A percentile compares a stretch with the other conserved stretches of the same genome.
Evolutionary conservation across 2,888 invertebrate genomes (phyloP).

Genomic region (Leucoptera coffeella): DNA sequence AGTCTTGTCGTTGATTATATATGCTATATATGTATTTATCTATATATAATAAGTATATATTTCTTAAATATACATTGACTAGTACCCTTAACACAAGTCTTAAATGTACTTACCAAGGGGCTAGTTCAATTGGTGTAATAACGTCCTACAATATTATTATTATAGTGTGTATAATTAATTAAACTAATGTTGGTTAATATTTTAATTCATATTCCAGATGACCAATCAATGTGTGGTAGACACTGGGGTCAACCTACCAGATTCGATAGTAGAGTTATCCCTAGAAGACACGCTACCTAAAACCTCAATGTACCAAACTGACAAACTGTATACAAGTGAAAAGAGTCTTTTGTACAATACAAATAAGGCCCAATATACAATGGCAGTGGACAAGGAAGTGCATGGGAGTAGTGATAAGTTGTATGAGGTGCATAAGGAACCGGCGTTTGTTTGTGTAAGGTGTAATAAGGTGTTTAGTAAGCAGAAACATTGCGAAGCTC

Average conservation of each 20-base stretch:
- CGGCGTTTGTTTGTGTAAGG: conserved; percentile 30
- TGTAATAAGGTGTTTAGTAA: conserved; percentile 55
- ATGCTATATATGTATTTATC: no score
- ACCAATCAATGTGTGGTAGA: conserved; percentile 39
- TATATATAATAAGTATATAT: no score
- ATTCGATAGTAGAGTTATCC: conserved; percentile 41
- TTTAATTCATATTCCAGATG: conserved; percentile 19
- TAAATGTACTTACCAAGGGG: no score
- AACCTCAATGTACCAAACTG: conserved; percentile 28
- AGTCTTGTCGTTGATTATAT: no score
- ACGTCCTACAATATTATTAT: no score
- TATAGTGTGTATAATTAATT: background rate
- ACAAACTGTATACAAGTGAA: conserved; percentile 34
- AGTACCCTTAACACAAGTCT: no score
- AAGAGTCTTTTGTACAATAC: conserved; percentile 21
- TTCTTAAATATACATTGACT: no score
- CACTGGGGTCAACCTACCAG: conserved; percentile 32
- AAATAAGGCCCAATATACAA: conserved; percentile 31
- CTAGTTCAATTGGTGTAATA: no score
- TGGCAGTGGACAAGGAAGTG: conserved; percentile 31
- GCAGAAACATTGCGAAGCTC: conserved; percentile 58
- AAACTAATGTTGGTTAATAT: background rate
- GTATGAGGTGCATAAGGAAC: conserved; percentile 24
- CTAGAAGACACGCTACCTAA: conserved; percentile 37
- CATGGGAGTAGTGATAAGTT: no score